These are phyloP conservation scores for Hypomecis atomaria DNA, from an alignment of 2,888 invertebrate species.

Conservation along the genomic window DNA sequence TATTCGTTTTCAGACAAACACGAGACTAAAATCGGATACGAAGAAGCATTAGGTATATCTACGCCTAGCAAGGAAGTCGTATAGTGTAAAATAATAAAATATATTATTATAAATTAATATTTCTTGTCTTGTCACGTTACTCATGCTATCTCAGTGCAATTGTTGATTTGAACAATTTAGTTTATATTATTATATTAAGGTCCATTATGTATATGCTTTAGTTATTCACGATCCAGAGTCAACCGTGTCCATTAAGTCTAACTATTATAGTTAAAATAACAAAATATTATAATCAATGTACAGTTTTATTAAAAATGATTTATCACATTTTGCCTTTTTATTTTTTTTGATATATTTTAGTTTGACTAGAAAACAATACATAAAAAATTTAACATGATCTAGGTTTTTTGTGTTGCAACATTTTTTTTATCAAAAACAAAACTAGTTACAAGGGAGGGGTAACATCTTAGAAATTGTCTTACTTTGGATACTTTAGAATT, in stretches of 20 bases:
- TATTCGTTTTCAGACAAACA: constrained; percentile 71
- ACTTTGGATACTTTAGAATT: too few relatives aligned
- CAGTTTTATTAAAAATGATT: constrained; percentile 77
- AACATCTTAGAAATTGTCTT: too few relatives aligned
- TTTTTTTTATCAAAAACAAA: too few relatives aligned
- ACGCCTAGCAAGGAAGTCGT: constrained; percentile 95
- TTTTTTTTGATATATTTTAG: constrained; percentile 22
- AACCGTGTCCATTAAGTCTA: constrained; percentile 76
- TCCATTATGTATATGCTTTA: constrained; percentile 51
- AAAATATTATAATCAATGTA: constrained; percentile 69
- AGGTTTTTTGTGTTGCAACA: too few relatives aligned
- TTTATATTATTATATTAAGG: constrained; percentile 58
- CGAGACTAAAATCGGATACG: constrained; percentile 90
- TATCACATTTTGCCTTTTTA: constrained; percentile 51
- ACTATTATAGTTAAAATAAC: constrained; percentile 46
- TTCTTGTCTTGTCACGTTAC: constrained; percentile 58
- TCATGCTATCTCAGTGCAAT: constrained; percentile 77
- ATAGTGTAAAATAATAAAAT: constrained; percentile 63
- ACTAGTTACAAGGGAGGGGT: too few relatives aligned
- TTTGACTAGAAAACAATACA: background rate
- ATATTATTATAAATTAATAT: constrained; percentile 41
- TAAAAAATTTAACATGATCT: too few relatives aligned
- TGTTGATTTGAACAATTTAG: constrained; percentile 76
- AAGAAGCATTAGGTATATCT: constrained; percentile 95
- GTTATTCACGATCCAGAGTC: constrained; percentile 64